Percentiles rank a stretch among this genome's conserved stretches.
phyloP scores from a whole-genome alignment of 2,113 vertebrate species.

The Emydura subglobosa region DNA sequence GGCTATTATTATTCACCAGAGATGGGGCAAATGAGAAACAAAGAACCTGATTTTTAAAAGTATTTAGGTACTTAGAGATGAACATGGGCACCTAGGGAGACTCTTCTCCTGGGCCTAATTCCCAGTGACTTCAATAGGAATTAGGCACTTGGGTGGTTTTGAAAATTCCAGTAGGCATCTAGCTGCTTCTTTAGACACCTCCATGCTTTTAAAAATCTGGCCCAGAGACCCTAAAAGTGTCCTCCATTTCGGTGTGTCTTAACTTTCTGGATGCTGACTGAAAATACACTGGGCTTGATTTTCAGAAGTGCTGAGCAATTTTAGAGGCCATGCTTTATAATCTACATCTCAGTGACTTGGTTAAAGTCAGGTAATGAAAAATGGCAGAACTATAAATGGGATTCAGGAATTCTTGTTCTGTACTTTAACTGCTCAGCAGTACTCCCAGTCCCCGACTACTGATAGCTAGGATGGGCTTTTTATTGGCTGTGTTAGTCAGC shows the following conservation, averaged over 20 bases:
- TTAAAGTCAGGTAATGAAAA: neutral
- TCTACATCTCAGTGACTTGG: neutral
- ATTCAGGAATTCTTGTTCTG: neutral
- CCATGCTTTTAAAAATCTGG: neutral
- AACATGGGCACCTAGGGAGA: neutral
- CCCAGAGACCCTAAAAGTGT: neutral
- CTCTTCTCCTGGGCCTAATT: neutral
- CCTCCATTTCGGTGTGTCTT: neutral
- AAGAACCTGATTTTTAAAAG: neutral
- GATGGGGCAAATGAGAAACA: neutral
- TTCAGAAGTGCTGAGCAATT: neutral
- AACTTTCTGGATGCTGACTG: neutral
- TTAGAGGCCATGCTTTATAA: neutral
- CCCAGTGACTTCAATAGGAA: neutral
- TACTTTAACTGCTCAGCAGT: neutral
- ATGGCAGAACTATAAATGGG: neutral
- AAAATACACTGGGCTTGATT: neutral
- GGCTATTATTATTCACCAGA: neutral
- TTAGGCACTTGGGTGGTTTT: neutral
- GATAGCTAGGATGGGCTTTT: rapidly evolving
- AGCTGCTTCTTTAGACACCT: neutral
- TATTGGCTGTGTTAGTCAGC: neutral
- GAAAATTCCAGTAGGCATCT: neutral
- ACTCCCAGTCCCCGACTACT: rapidly evolving
- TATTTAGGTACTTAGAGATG: neutral